Percentiles rank a stretch among this genome's conserved stretches.
These are phyloP conservation scores for Panagrolaimus sp. DNA, from an alignment of 1,140 invertebrate genomes.

Conservation along the genomic window DNA sequence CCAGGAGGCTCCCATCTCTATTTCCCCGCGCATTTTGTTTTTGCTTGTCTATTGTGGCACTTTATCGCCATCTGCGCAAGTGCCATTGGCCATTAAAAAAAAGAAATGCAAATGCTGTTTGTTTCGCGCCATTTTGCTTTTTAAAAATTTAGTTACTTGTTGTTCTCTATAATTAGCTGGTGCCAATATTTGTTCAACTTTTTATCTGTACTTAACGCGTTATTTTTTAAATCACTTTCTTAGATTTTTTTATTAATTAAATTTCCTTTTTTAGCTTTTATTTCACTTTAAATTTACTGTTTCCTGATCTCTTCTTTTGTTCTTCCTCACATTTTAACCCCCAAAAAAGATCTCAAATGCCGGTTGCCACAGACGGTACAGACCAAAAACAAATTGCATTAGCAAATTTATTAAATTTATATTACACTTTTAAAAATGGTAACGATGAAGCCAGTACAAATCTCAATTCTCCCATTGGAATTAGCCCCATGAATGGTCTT, in stretches of 20 bases:
- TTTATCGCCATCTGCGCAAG: conserved; percentile 13
- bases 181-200: no score
- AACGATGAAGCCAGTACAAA: background rate
- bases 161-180: no score
- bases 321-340: background rate
- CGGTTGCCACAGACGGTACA: background rate
- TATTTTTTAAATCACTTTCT: no score
- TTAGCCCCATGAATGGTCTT: background rate
- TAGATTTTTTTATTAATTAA: no score
- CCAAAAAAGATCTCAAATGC: conserved; percentile 5
- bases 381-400: background rate
- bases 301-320: no score
- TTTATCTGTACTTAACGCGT: no score
- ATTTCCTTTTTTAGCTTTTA: no score
- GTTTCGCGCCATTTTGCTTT: background rate
- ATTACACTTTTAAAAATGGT: background rate
- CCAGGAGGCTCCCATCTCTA: background rate
- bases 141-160: background rate
- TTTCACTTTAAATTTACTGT: no score
- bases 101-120: background rate
- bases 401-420: background rate
- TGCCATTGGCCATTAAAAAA: background rate
- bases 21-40: conserved; percentile 9
- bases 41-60: conserved; percentile 7
- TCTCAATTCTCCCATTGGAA: background rate